Conservation (phyloP, 2,113 vertebrate genomes). For the Notechis scutatus region DNA sequence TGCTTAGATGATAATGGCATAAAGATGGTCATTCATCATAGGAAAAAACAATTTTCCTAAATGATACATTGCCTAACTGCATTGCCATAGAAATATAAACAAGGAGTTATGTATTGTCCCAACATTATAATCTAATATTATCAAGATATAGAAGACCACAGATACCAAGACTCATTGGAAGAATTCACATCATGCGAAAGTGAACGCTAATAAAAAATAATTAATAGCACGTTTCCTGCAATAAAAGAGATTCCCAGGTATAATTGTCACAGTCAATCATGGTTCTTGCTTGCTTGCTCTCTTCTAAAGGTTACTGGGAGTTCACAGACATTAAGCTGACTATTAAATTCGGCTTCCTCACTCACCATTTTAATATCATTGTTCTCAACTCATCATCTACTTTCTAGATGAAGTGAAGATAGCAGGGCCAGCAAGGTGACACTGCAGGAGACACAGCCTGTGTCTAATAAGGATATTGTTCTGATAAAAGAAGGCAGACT, state of each 20-base stretch:
- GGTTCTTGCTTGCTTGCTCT: conserved; percentile 14
- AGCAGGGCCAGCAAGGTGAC: neutral
- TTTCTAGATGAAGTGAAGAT: neutral
- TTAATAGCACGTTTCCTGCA: conserved; percentile 21
- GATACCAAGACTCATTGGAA: conserved; percentile 19
- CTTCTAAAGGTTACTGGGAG: conserved; percentile 8
- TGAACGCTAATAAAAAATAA: conserved; percentile 38
- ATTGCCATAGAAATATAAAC: conserved; percentile 54
- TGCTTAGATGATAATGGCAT: conserved; percentile 54
- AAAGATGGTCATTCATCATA: conserved; percentile 68
- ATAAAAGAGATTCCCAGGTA: neutral
- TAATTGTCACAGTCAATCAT: conserved; percentile 29
- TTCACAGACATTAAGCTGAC: conserved; percentile 14
- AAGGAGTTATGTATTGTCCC: conserved; percentile 54
- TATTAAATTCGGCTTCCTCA: conserved; percentile 3
- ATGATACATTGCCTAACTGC: conserved; percentile 61
- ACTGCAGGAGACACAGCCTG: neutral
- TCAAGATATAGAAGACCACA: conserved; percentile 32
- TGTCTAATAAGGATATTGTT: neutral
- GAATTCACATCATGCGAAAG: conserved; percentile 35
- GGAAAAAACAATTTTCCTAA: conserved; percentile 53
- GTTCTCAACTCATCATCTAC: neutral
- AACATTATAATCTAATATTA: conserved; percentile 51
- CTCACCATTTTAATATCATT: conserved; percentile 5
- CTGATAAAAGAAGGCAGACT: neutral